Evolutionary conservation across 2,888 invertebrate species (phyloP), one percentile per base, ranked within the genome.

Genomic region (Pimpla rufipes): DNA sequence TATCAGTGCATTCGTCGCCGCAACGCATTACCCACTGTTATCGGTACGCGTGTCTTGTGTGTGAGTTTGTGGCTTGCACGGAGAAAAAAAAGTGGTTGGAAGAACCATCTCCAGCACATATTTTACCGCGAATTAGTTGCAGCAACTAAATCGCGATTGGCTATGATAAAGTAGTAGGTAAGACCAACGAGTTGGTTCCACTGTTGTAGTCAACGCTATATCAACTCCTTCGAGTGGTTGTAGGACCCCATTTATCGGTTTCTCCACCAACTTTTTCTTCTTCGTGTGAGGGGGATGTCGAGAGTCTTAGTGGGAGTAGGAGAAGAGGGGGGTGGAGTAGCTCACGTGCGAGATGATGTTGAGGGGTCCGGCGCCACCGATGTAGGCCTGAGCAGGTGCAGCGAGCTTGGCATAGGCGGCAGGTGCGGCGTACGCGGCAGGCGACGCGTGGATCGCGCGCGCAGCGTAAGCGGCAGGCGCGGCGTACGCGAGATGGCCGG

Each of bases 361-460:
- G 40, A 87, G 80, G 45, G 87, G 87, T 45, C 67, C 73, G 23
- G 79, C 59, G 13, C 29, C 45, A 7, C 57, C 57, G 59, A 73
- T 29, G 45, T 73, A 73, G 5, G 71, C 71, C 18, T 71, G 45
- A 2, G 71, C 57, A 95, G 94, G 92, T 95, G 95, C 91, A 94
- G 94, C 91, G 94, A 94, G 92, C 94, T 94, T 93, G 93, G 94
- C 71, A 16, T 40, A 55, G 0, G 59, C 42, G 0, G 45, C 42
- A 21, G 57, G 81, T 0, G 81, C 57, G 10, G 71, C 71, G 29
- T 50, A 50, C 1, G 57, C 52, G 0, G 18, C n/a, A 1, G 62
- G 37, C 3, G 62, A 23, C 0, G 74, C 79, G 52, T 6, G 21
- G 21, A n/a, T 7, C 92, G 3, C 29, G 29, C 29, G 29, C 94